Conservation (phyloP, 2,797 vertebrate genomes). For the Selene dorsalis region DNA sequence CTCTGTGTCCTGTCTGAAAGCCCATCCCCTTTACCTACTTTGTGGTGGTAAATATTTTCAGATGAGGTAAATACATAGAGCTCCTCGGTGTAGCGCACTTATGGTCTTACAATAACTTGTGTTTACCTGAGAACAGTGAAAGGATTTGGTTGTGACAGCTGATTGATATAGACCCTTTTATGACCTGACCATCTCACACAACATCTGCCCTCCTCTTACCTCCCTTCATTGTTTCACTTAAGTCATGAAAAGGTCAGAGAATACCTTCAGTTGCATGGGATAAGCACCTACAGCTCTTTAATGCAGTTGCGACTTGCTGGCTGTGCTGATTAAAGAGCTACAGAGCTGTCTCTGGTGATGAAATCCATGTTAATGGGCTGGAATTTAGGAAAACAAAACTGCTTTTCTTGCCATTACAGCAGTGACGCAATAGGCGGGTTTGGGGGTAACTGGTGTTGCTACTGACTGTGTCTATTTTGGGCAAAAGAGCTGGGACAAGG, state of each 20-base stretch:
- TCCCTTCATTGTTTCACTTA: constrained; percentile 56
- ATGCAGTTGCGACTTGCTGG: constrained; percentile 59
- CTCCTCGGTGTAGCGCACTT: neutral
- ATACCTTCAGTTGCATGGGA: constrained; percentile 23
- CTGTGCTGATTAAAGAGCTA: constrained; percentile 53
- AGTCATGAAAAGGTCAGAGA: constrained; percentile 56
- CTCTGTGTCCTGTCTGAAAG: neutral
- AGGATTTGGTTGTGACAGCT: constrained; percentile 50
- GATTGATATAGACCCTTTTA: constrained; percentile 49
- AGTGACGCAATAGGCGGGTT: constrained; percentile 83
- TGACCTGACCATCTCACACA: neutral
- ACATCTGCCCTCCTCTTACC: constrained; percentile 47
- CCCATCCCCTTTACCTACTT: neutral
- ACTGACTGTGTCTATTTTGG: constrained; percentile 90
- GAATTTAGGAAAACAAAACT: constrained; percentile 88
- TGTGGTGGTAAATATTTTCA: constrained; percentile 32
- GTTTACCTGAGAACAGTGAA: constrained; percentile 56
- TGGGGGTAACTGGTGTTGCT: constrained; percentile 84
- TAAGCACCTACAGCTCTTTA: constrained; percentile 23
- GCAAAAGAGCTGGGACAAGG: constrained; percentile 83
- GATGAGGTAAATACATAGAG: constrained; percentile 26
- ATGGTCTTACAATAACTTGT: constrained; percentile 32
- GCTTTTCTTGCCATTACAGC: constrained; percentile 88
- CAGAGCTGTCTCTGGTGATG: constrained; percentile 49
- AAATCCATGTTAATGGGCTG: constrained; percentile 79